Evolutionary conservation across 2,113 vertebrate genomes (phyloP), one percentile per base, ranked within the genome.

Genomic region (Nothobranchius furzeri): DNA sequence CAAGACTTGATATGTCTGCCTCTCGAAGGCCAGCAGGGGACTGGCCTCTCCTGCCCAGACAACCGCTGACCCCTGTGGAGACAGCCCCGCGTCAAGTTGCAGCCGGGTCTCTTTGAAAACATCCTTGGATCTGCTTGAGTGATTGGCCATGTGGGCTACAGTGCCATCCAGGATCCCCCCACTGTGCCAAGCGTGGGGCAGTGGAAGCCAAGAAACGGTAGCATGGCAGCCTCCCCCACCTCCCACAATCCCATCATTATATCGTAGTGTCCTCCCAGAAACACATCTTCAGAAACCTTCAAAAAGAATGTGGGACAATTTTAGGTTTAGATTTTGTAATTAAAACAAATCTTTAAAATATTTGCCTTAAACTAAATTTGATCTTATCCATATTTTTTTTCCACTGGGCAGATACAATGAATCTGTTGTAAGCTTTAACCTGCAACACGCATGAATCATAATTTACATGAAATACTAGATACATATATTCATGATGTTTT

Each of bases 121-220:
- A 72, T 55, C 77, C 73, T 60, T 66, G 1, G 78, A 51, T 66
- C 70, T 66, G 70, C 75, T 79, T 87, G 89, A 92, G 87, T 91
- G 88, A 89, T 90, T 68, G 85, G 86, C 87, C 89, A 90, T 90
- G 91, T 91, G 87, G 88, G 82, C 77, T 25, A 63, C 76, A 76
- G 67, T 84, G 81, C 82, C 81, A 86, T 88, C 88, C 86, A 83
- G 75, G 69, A 84, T 70, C 68, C 46, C 76, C 87, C 84, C 60
- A 12, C 85, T 46, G 84, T 81, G 83, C 79, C 73, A 84, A 76
- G 80, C 83, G 78, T 70, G 72, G 69, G 68, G 35, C 53, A 52
- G 74, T 49, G 69, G 65, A 61, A 76, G 76, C 78, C 66, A 62
- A 62, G 64, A 68, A 72, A 60, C 47, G 76, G 69, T 70, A 70